phyloP scores from a whole-genome alignment of 1,140 invertebrate genomes.

The Myzus persicae region DNA sequence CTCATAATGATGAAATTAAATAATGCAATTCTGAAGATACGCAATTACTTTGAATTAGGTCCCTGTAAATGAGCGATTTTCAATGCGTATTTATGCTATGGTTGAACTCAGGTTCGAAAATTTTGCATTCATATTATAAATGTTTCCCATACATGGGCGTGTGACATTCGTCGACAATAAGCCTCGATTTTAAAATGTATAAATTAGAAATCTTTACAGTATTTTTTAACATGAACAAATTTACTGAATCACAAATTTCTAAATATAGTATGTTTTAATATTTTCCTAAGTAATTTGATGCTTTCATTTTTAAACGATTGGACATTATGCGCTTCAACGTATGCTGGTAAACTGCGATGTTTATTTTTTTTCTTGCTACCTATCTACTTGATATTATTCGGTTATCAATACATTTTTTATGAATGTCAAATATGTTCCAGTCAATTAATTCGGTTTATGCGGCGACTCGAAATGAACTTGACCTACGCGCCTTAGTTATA shows the following conservation, averaged over 20 bases:
- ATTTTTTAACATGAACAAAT: background rate
- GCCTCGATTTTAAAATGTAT: background rate
- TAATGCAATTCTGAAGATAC: background rate
- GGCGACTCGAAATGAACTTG: slow-evolving; percentile 1
- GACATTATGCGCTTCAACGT: slow-evolving; percentile 5
- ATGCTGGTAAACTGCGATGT: background rate
- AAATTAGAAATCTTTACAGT: slow-evolving; percentile 9
- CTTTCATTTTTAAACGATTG: slow-evolving; percentile 11
- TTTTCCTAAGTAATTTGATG: background rate
- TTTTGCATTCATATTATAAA: background rate
- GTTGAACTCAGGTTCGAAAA: background rate
- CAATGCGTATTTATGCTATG: background rate
- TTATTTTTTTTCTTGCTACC: background rate
- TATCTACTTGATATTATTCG: background rate
- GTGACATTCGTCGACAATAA: background rate
- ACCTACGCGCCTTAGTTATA: background rate
- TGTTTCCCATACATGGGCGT: background rate
- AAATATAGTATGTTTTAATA: slow-evolving; percentile 16
- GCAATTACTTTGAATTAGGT: background rate
- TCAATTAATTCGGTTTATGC: slow-evolving; percentile 47
- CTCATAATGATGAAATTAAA: background rate
- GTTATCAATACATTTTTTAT: background rate
- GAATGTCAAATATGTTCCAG: slow-evolving; percentile 26
- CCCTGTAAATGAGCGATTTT: background rate
- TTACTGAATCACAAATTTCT: background rate